These are phyloP conservation scores for Nomada ruficornis DNA, from an alignment of 2,888 invertebrate genomes.

Conservation along the genomic window DNA sequence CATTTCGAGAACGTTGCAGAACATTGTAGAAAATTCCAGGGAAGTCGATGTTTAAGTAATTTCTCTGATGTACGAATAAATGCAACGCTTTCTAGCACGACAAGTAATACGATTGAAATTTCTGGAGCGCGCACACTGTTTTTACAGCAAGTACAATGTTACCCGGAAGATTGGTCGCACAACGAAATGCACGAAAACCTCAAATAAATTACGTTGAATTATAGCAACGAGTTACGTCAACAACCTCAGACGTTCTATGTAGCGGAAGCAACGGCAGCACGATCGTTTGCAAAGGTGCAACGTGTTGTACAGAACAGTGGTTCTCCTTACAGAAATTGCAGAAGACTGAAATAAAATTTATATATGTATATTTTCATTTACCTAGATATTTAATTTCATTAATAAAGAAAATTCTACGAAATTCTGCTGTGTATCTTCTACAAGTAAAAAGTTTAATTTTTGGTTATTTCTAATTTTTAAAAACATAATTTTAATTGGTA, in stretches of 20 bases:
- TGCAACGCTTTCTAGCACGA: constrained; percentile 29
- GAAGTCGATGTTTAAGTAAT: background rate
- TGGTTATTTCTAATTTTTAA: too few species aligned
- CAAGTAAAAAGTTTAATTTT: too few species aligned
- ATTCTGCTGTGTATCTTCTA: too few species aligned
- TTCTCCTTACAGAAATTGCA: background rate
- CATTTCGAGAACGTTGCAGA: too few species aligned
- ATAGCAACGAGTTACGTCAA: constrained; percentile 47
- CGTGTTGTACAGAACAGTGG: constrained; percentile 18
- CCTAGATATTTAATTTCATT: too few species aligned
- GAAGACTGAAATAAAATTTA: too few species aligned
- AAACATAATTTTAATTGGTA: too few species aligned
- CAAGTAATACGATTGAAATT: constrained; percentile 31
- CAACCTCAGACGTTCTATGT: constrained; percentile 34
- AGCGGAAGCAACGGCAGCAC: constrained; percentile 41
- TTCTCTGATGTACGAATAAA: background rate
- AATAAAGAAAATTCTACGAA: too few species aligned
- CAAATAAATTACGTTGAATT: constrained; percentile 52
- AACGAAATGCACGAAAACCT: constrained; percentile 42
- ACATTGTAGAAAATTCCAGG: background rate
- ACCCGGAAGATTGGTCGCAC: constrained; percentile 46
- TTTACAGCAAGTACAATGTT: constrained; percentile 16
- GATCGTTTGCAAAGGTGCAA: constrained; percentile 26
- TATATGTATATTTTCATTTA: too few species aligned
- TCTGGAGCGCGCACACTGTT: constrained; percentile 7